Evolutionary conservation across 2,888 invertebrate genomes (phyloP).

Genomic region (Nemurella pictetii): DNA sequence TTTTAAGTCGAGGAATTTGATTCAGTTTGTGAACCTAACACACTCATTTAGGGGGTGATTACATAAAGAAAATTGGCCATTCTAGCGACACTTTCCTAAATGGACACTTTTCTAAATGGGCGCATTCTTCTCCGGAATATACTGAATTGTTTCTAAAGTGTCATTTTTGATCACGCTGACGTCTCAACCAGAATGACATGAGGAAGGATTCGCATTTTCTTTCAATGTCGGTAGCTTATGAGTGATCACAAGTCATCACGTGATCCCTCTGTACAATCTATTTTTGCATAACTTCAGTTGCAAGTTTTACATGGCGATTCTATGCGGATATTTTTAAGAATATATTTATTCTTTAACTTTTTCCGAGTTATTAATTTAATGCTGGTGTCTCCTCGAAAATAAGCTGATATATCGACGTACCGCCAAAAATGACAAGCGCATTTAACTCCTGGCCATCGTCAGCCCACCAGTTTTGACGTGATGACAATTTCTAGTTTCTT

Average conservation of each 20-base stretch:
- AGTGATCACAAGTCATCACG: background rate
- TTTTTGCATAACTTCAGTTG: background rate
- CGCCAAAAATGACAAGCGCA: background rate
- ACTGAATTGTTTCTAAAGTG: background rate
- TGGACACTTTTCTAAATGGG: background rate
- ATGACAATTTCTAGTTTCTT: background rate
- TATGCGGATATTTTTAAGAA: too few species aligned
- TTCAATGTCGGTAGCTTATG: background rate
- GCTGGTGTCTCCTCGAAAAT: background rate
- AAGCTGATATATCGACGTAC: background rate
- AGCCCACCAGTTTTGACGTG: background rate
- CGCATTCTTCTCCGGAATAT: background rate
- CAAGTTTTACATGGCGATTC: too few species aligned
- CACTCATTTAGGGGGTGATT: background rate
- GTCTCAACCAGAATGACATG: background rate
- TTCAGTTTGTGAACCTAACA: background rate
- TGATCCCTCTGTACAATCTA: background rate
- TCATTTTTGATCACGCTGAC: background rate
- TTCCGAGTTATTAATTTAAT: background rate
- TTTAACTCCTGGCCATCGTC: background rate
- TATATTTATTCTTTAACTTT: background rate
- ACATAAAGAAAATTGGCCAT: background rate
- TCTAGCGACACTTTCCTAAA: background rate
- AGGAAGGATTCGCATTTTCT: background rate
- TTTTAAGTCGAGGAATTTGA: background rate